These are phyloP conservation scores for Geotrypetes seraphini DNA, from an alignment of 2,797 vertebrate species.

Conservation along the genomic window DNA sequence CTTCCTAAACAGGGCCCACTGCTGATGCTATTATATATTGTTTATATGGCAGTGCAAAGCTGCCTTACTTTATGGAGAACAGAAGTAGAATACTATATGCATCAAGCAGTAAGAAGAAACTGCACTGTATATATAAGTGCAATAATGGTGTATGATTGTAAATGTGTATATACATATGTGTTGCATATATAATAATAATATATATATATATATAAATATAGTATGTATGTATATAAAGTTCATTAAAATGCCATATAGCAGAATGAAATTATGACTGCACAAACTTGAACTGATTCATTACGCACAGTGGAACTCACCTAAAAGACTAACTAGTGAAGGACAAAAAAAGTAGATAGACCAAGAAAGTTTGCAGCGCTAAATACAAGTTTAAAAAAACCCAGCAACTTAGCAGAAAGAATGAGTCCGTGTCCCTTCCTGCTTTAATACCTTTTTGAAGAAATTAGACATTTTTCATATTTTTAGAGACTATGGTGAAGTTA, in stretches of 20 bases:
- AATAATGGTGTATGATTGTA: slow-evolving; percentile 55
- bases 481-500: no score
- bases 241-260: slow-evolving; percentile 39
- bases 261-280: slow-evolving; percentile 3
- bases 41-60: slow-evolving; percentile 10
- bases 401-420: no score
- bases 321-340: neutral
- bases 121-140: slow-evolving; percentile 54
- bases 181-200: slow-evolving; percentile 50
- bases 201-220: slow-evolving; percentile 34
- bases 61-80: slow-evolving; percentile 50
- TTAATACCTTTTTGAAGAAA: no score
- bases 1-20: no score
- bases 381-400: no score
- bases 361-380: no score
- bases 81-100: slow-evolving; percentile 25
- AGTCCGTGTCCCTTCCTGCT: no score
- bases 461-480: no score
- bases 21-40: no score
- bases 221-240: slow-evolving; percentile 36
- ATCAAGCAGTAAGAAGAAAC: slow-evolving; percentile 33
- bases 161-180: slow-evolving; percentile 61
- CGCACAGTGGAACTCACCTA: neutral
- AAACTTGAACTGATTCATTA: slow-evolving; percentile 7
- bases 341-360: no score